Evolutionary conservation across 2,797 vertebrate genomes (phyloP), one percentile per base, ranked within the genome.

Genomic region (Diplodus sargus): DNA sequence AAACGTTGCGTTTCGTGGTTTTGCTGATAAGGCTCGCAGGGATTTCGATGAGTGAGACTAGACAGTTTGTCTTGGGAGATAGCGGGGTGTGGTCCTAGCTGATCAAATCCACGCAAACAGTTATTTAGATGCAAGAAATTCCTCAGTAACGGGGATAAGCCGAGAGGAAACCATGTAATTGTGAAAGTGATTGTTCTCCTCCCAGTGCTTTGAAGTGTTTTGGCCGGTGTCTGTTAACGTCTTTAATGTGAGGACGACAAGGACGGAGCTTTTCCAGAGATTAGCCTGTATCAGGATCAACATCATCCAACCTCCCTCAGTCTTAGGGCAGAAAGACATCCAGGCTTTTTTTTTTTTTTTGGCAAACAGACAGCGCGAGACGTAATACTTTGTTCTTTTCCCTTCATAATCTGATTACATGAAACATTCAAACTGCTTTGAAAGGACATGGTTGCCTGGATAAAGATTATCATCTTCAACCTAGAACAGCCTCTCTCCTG

Each of bases 111-210:
- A 0, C 0, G 15, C 66, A 87, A 86, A 89, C 76, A 72, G 56
- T 52, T 74, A 82, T 87, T 89, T 84, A 84, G 61, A 63, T 75
- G 45, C 61, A 78, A 84, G 73, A 74, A 66, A 89, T 89, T 88
- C 79, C 79, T 78, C 52, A 52, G 81, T 17, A 42, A 72, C 68
- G 23, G 15, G 78, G 81, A 88, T 85, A 85, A 87, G 82, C 61
- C 64, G 65, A 78, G 80, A 76, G 87, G 83, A 89, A 91, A 82
- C 75, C 23, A 70, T 39, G 72, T 79, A 70, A 91, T 91, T 90
- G 59, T 68, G 47, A 59, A 82, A 82, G 81, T 78, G 74, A 87
- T 79, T 89, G 61, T 70, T 84, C 69, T 81, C 79, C 69, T 82
- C 81, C 70, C 54, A 62, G 34, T 62, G 70, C 83, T 89, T 89